Base-by-base conservation (phyloP, 2,888 invertebrate species). In the Pammene fasciana region DNA sequence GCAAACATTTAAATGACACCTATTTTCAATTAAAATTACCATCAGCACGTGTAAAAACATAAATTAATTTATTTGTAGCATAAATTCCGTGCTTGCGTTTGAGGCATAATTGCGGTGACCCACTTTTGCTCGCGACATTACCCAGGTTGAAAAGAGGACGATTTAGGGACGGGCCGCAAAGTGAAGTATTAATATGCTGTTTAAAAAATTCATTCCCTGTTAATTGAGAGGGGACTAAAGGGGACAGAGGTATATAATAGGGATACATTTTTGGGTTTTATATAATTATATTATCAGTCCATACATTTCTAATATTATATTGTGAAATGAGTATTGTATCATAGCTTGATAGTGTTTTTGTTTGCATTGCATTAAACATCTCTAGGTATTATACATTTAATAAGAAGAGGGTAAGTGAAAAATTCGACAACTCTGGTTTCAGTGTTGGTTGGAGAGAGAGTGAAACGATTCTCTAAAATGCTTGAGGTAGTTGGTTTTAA, bases 61-160 rank as follows among this genome's bases (percentile, higher is more conserved):
- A 81, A 79, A 79, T 82, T 80, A 83, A 84, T 85, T 83, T 84
- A 85, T 86, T 85, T 82, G 82, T 81, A 78, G 82, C 78, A 86
- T 82, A 82, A 84, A 85, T 84, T 84, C 75, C 75, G 77, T 80
- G 82, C 82, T 81, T 74, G 74, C 75, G 79, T 82, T 79, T 82
- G 80, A 78, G 78, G 77, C 76, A 77, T 86, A 86, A 87, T 85
- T 87, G 84, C 82, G 84, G 85, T 83, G 86, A 87, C 88, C 88
- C 76, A 88, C 80, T 85, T 88, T 75, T 77, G 78, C 75, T 75
- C 74, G 73, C 74, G 77, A 80, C 78, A 73, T 78, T 76, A 77
- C 75, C 75, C 73, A 61, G 68, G 10, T 41, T 57, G 59, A 65
- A 72, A 72, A 76, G 74, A 73, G 77, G 74, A 76, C 74, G 76